These are phyloP conservation scores for Carassius gibelio DNA, from an alignment of 2,113 vertebrate genomes.

Conservation along the genomic window DNA sequence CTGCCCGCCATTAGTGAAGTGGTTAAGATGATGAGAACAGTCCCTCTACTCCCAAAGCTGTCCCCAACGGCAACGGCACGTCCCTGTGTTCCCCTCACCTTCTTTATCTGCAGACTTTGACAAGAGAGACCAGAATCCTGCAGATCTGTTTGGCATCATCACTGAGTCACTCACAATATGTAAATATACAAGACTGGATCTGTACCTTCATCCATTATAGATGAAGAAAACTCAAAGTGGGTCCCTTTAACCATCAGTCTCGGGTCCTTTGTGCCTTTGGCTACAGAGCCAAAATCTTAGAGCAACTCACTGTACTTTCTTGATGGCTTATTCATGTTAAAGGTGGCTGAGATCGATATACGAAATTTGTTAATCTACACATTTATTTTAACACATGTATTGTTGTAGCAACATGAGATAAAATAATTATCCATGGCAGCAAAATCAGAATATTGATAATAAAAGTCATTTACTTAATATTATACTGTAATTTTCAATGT, in stretches of 20 bases:
- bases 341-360: background rate
- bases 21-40: slow-evolving; percentile 46
- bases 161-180: slow-evolving; percentile 74
- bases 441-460: background rate
- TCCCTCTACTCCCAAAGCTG: slow-evolving; percentile 52
- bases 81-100: slow-evolving; percentile 72
- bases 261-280: slow-evolving; percentile 61
- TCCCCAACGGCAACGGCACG: slow-evolving; percentile 64
- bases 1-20: slow-evolving; percentile 44
- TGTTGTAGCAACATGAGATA: background rate
- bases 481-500: background rate
- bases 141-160: slow-evolving; percentile 72
- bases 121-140: slow-evolving; percentile 68
- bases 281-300: background rate
- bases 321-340: slow-evolving; percentile 36
- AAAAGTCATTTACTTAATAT: background rate
- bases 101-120: slow-evolving; percentile 72
- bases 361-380: background rate
- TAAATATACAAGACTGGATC: slow-evolving; percentile 67
- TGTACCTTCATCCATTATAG: slow-evolving; percentile 73
- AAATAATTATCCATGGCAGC: background rate
- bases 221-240: slow-evolving; percentile 67
- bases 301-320: background rate
- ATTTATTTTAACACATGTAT: background rate
- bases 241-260: slow-evolving; percentile 66